Percentiles rank a stretch among this genome's conserved stretches.
Conservation (phyloP, 64 coral and sea anemone genomes). For the Acropora yongei region DNA sequence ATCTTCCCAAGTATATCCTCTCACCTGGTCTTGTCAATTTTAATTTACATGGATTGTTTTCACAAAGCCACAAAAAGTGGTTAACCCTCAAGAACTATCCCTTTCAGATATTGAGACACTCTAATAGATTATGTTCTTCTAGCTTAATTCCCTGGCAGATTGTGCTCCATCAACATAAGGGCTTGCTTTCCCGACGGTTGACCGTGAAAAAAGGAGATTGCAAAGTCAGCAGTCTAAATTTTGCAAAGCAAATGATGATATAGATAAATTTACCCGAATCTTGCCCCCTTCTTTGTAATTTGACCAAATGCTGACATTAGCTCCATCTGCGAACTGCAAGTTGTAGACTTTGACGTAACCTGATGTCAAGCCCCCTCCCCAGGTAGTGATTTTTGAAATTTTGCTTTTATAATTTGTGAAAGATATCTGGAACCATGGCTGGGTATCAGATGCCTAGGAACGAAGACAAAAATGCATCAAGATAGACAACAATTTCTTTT, state of each 20-base stretch:
- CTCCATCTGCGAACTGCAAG: background rate
- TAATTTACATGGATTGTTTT: too few species aligned
- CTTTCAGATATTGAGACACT: too few species aligned
- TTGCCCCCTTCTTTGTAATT: slow-evolving; percentile 50
- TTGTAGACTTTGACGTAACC: slow-evolving; percentile 42
- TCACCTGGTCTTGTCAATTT: too few species aligned
- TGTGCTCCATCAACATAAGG: too few species aligned
- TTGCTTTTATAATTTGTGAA: slow-evolving; percentile 22
- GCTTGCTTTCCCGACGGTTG: too few species aligned
- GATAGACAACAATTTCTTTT: too few species aligned
- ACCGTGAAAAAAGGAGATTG: too few species aligned
- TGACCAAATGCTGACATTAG: background rate
- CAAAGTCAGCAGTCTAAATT: background rate
- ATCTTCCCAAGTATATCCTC: too few species aligned
- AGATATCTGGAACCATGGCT: slow-evolving; percentile 50
- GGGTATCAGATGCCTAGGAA: slow-evolving; percentile 10
- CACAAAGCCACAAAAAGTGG: background rate
- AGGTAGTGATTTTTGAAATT: slow-evolving; percentile 52
- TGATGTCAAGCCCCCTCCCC: slow-evolving; percentile 46
- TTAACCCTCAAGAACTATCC: too few species aligned
- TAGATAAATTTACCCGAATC: slow-evolving; percentile 20
- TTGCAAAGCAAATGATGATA: background rate
- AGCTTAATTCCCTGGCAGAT: too few species aligned
- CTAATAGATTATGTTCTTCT: too few species aligned
- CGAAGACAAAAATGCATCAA: background rate